phyloP scores from a whole-genome alignment of 1,140 invertebrate genomes.

The Drosophila tristis region DNA sequence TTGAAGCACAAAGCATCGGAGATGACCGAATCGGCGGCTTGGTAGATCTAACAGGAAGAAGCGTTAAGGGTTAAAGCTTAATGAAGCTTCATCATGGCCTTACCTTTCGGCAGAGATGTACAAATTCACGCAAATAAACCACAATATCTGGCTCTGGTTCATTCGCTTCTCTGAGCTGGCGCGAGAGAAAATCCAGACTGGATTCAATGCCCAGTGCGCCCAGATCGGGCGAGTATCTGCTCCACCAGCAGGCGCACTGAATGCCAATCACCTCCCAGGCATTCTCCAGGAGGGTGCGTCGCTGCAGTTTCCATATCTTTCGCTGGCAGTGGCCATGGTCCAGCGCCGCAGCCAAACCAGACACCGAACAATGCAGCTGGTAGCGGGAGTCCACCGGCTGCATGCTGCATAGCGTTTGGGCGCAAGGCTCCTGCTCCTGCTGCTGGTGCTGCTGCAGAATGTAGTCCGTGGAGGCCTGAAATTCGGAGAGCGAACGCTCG shows the following conservation, averaged over 20 bases:
- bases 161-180: too few species aligned
- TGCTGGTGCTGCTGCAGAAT: neutral
- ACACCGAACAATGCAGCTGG: too few species aligned
- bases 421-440: neutral
- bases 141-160: too few species aligned
- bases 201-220: neutral
- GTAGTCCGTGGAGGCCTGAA: neutral
- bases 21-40: constrained; percentile 20
- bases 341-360: too few species aligned
- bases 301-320: constrained; percentile 1
- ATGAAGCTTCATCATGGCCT: too few species aligned
- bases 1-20: constrained; percentile 8
- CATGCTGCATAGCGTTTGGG: too few species aligned
- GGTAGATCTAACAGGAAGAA: constrained; percentile 21
- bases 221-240: neutral
- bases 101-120: too few species aligned
- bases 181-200: too few species aligned
- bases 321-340: too few species aligned
- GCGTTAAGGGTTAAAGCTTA: too few species aligned
- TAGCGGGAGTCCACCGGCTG: too few species aligned
- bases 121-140: too few species aligned
- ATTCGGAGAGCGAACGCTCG: neutral
- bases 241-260: constrained; percentile 6
- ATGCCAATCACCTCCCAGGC: constrained; percentile 1
- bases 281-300: constrained; percentile 41